Evolutionary conservation across 2,888 invertebrate species (phyloP).

Genomic region (Hyppa rectilinea): DNA sequence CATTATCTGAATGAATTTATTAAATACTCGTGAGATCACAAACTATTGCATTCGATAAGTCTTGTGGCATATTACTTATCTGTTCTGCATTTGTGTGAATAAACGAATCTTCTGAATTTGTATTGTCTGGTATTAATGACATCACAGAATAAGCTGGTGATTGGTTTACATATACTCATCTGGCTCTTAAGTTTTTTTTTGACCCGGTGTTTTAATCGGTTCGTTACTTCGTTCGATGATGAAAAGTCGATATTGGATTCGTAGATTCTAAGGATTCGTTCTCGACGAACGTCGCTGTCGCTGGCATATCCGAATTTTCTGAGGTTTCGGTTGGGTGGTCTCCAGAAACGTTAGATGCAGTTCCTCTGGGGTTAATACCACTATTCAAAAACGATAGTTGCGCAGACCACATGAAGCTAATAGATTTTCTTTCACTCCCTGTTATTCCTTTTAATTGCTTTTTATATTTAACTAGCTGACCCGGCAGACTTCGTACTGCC

Average conservation of each 20-base stretch:
- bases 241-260: constrained; percentile 4
- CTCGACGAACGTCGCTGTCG: not conserved
- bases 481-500: too few species aligned
- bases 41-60: too few species aligned
- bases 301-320: not conserved
- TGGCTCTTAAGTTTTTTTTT: not conserved
- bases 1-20: too few species aligned
- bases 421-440: constrained; percentile 3
- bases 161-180: not conserved
- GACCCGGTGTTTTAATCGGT: not conserved
- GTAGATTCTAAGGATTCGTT: not conserved
- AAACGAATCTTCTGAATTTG: too few species aligned
- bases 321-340: not conserved
- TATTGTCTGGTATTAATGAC: too few species aligned
- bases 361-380: constrained; percentile 2
- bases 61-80: too few species aligned
- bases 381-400: constrained; percentile 7
- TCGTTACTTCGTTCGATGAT: constrained; percentile 4
- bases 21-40: too few species aligned
- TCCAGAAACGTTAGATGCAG: constrained; percentile 1
- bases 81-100: too few species aligned
- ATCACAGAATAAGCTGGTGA: constrained; percentile 3
- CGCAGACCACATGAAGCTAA: constrained; percentile 2
- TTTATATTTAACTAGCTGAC: too few species aligned
- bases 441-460: constrained; percentile 5